Base-by-base conservation (phyloP, 2,888 invertebrate genomes). In the Phlogophora meticulosa region DNA sequence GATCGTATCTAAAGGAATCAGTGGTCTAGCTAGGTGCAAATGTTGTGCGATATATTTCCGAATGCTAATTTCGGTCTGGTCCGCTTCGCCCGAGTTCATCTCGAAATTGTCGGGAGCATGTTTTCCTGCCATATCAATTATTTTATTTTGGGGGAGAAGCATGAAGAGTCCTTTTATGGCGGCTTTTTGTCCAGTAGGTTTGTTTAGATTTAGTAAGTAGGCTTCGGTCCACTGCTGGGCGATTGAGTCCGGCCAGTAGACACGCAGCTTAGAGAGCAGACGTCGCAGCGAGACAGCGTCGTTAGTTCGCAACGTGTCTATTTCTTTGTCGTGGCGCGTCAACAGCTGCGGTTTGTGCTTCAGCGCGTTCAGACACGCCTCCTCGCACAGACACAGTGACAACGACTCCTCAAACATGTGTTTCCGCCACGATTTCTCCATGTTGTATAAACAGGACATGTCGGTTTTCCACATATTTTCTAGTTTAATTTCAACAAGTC, bases 401-500 rank as follows among this genome's bases (percentile, higher is more conserved):
- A 94, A 72, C 0, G 93, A 93, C 56, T 91, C 88, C 43, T 89
- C 87, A 71, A 93, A 92, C 82, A 94, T 78, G 43, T 83, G 62
- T 55, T 84, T 91, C 20, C 86, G 88, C 92, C 91, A 93, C 4
- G 87, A 82, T 70, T 91, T 93, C 1, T 90, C 88, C 9, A 83
- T 58, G 49, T 86, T 82, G 73, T 93, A 93, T 5, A 93, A 75
- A 11, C 58, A 51, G 0, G 85, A 69, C 40, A 92, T 69, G 51
- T 85, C 71, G 13, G 46, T 62, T 34, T 77, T 65, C 85, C 85
- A 89, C 7, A 66, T 66, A 7, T 90, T 87, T 34, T 83, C 62
- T 62, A 76, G 72, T 52, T 88, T 92, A 1, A 87, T 63, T 61
- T 77, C 72, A n/a, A 84, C 75, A 0, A 92, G 53, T 11, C 90